Base-by-base conservation (phyloP, 2,113 vertebrate species). In the Bubalus kerabau region DNA sequence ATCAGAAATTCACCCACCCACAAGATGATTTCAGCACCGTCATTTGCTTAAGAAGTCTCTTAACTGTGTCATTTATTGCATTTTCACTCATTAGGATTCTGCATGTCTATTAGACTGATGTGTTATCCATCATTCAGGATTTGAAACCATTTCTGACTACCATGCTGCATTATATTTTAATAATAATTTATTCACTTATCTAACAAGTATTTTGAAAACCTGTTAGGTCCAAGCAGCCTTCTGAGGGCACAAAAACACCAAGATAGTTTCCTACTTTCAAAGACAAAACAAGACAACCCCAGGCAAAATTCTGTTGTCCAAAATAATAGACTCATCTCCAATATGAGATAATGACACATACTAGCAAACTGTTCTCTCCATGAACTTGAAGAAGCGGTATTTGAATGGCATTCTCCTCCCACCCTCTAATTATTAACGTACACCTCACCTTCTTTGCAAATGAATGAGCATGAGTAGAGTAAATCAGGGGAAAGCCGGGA, bases 1-100 rank as follows among this genome's bases (percentile, higher is more conserved):
- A 0, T 32, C 17, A n/a, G 60, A 30, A 74, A 46, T 17, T 19
- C 32, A 59, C 7, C 15, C 6, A 5, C 10, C 9, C 30, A 7
- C 32, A 3, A 0, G 1, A 30, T 46, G 84, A 74, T 4, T 6
- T 59, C 10, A 32, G 11, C 11, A 12, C 43, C 1, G 11, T 14
- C 26, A 2, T 46, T 36, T n/a, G 4, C 46, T 36, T 12, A 2
- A 52, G n/a, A 84, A 88, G 40, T 30, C 40, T 2, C 3, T 26
- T 3, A 26, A 30, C 36, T 23, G 16, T 50, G 40, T 36, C 6
- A 7, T 0, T 1, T 4, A 11, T 2, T 13, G 7, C 32, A 3
- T 52, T 67, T 84, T 19, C 17, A 43, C 40, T 57, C 43, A 12
- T 46, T 24, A 60, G 23, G 36, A 4, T n/a, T 86, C 83, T n/a